A percentile compares a stretch with the other conserved stretches of the same genome.
Conservation (phyloP, 1,140 invertebrate species). For the Sycobia sp. region DNA sequence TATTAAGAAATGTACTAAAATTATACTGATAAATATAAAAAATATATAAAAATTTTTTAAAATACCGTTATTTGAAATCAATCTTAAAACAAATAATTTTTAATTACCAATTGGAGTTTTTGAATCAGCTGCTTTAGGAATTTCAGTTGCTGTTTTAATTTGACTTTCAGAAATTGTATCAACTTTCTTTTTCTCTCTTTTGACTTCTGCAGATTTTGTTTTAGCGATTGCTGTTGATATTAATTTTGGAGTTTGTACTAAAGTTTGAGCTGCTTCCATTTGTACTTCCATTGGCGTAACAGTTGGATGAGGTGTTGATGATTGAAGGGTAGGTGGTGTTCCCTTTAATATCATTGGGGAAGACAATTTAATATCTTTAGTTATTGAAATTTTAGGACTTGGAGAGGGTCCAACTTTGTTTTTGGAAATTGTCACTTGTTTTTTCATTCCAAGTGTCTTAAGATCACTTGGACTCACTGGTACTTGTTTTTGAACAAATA, state of each 20-base stretch:
- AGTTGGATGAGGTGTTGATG: conserved; percentile 26
- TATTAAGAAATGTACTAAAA: no score
- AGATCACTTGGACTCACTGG: conserved; percentile 52
- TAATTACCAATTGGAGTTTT: conserved; percentile 46
- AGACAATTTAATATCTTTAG: conserved; percentile 49
- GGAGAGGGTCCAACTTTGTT: conserved; percentile 42
- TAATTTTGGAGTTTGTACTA: conserved; percentile 30
- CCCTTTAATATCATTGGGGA: conserved; percentile 33
- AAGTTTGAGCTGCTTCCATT: conserved; percentile 6
- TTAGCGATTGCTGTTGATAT: conserved; percentile 36
- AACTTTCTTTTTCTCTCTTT: conserved; percentile 54
- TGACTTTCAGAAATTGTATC: conserved; percentile 38
- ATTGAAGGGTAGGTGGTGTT: background rate
- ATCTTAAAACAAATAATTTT: background rate
- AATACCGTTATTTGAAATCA: background rate
- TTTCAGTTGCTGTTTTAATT: conserved; percentile 41
- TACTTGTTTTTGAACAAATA: conserved; percentile 55
- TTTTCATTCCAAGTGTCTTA: conserved; percentile 45
- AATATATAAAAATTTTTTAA: no score
- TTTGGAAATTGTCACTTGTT: conserved; percentile 46
- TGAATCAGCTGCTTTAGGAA: conserved; percentile 40
- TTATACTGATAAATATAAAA: no score
- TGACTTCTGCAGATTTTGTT: conserved; percentile 47
- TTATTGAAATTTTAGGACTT: conserved; percentile 40
- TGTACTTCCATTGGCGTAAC: conserved; percentile 22